Evolutionary conservation across 1,140 invertebrate genomes (phyloP), one percentile per base, ranked within the genome.

Genomic region (Drosophila pectinifera): DNA sequence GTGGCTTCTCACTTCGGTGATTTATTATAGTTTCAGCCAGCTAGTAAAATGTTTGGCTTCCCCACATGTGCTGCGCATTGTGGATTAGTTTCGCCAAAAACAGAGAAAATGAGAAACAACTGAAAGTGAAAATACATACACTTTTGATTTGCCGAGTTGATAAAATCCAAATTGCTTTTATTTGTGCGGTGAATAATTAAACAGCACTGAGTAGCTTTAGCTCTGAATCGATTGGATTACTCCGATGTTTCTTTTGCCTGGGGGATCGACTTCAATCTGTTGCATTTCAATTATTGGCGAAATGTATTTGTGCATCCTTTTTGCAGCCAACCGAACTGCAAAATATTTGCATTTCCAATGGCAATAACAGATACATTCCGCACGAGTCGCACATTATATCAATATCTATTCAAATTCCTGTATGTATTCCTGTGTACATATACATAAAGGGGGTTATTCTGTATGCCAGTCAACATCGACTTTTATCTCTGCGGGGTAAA

Each of bases 311-410:
- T 48, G 41, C 16, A 46, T 74, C 51, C 24, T 46, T 22, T 61
- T 54, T 65, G 73, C 73, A 48, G 59, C 2, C 41, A 20, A 56
- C 3, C 41, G n/a, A 39, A 31, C 26, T 36, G 34, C 18, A 28
- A 78, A 76, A 65, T 64, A 82, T 82, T 86, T 88, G 83, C 83
- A 86, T 86, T 75, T 82, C 65, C 70, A 81, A 59, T 58, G 49
- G 31, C 55, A 46, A 51, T 48, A 78, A 56, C 58, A 78, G 59
- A 57, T 55, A 18, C 73, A 63, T 69, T 63, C 48, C 53, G n/a
- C 56, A 75, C 51, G 65, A 63, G 58, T 58, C 7, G 13, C 54
- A 45, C 64, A 80, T 85, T 85, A 77, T 67, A 75, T 80, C 81
- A 84, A 80, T 75, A 63, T 74, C 64, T 59, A 69, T 72, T 57